phyloP scores from a whole-genome alignment of 2,888 invertebrate genomes.

The Drosophila cyrtoloma region DNA sequence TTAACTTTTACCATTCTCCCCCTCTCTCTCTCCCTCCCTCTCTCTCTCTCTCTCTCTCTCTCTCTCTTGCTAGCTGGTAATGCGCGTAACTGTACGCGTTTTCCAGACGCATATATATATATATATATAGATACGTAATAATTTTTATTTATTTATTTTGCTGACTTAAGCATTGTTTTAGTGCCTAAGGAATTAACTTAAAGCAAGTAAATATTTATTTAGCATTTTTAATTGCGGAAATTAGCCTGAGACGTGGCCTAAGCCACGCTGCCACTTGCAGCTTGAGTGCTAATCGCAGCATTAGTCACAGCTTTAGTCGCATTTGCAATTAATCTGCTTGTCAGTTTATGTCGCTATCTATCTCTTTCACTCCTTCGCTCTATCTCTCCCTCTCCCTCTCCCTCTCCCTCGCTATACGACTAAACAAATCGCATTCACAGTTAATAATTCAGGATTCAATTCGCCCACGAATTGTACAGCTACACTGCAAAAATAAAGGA shows the following conservation, averaged over 20 bases:
- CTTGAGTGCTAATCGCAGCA: background rate
- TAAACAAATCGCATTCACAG: slow-evolving; percentile 29
- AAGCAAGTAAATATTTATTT: background rate
- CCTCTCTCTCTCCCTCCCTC: background rate
- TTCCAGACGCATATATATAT: background rate
- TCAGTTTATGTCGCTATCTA: slow-evolving; percentile 1
- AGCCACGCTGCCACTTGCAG: background rate
- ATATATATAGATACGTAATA: background rate
- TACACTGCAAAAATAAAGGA: background rate
- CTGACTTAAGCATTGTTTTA: background rate
- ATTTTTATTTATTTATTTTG: background rate
- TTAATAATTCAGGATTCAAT: slow-evolving; percentile 46
- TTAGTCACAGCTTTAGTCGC: slow-evolving; percentile 16
- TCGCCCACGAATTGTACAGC: slow-evolving; percentile 35
- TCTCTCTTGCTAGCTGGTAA: background rate
- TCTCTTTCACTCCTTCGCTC: background rate
- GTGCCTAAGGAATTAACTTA: background rate
- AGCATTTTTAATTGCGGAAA: background rate
- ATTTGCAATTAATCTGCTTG: slow-evolving; percentile 40
- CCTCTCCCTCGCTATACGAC: background rate
- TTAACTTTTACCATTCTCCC: background rate
- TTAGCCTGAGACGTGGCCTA: background rate
- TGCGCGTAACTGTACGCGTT: slow-evolving; percentile 40
- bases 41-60: background rate
- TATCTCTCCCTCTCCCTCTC: background rate